Percentiles rank a stretch among this genome's conserved stretches.
Conservation (phyloP, 2,113 vertebrate genomes). For the Callopanchax toddi region DNA sequence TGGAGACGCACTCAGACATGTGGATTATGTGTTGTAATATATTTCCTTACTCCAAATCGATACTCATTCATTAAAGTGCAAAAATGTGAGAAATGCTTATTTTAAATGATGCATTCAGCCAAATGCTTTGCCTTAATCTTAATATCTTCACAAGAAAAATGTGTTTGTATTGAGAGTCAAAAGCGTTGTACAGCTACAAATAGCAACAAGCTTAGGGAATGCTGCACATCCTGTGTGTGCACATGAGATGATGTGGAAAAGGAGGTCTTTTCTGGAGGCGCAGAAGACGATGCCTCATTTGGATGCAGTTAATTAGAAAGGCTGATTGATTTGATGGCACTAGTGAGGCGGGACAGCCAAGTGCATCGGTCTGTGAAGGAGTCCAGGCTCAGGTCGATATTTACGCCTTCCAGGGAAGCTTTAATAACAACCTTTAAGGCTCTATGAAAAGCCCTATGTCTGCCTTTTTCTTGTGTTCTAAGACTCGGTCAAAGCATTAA, state of each 20-base stretch:
- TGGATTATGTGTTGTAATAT: background rate
- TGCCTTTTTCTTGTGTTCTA: conserved; percentile 39
- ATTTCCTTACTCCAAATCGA: background rate
- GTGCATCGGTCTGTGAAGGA: conserved; percentile 76
- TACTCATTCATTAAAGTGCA: background rate
- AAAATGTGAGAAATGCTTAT: background rate
- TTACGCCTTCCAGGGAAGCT: conserved; percentile 67
- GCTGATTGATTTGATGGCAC: conserved; percentile 80
- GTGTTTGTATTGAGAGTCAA: conserved; percentile 2
- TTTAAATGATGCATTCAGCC: background rate
- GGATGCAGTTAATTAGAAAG: conserved; percentile 78
- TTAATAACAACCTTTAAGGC: conserved; percentile 73
- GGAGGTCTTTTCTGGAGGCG: conserved; percentile 40
- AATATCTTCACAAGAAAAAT: too few species aligned
- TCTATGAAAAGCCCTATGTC: conserved; percentile 34
- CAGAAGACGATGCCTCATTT: conserved; percentile 65
- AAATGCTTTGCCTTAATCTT: background rate
- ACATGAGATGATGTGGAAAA: conserved; percentile 48
- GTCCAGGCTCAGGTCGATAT: conserved; percentile 71
- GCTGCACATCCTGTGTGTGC: conserved; percentile 25
- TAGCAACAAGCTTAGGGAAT: conserved; percentile 36
- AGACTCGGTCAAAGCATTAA: conserved; percentile 34
- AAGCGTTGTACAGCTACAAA: conserved; percentile 46
- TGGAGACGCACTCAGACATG: conserved; percentile 23
- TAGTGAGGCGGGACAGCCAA: conserved; percentile 52